Evolutionary conservation across 2,113 vertebrate genomes (phyloP), one percentile per base, ranked within the genome.

Genomic region (Sapayoa aenigma): DNA sequence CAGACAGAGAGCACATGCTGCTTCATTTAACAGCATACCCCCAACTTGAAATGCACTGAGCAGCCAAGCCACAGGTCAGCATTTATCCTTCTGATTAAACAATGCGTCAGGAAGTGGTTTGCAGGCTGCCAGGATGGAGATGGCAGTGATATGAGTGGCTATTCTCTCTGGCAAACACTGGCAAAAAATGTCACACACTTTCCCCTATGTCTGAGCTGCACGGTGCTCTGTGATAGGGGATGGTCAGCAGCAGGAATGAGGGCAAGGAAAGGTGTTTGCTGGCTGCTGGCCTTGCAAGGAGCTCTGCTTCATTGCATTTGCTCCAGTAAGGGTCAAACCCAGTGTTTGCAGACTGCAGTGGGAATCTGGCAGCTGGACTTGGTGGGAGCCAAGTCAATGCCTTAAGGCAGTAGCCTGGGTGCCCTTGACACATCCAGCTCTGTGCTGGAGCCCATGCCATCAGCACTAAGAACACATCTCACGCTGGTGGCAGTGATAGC

Each of bases 201-300:
- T 49, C 17, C 42, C 16, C 20, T 18, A 5, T 7, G 31, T 63
- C 42, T 14, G 2, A 67, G 50, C 24, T 14, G 2, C 49, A 27
- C 0, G 0, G 17, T 30, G 20, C 23, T 87, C 74, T 60, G 62
- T 1, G 2, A 3, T 2, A 50, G 35, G 30, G 50, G 8, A 28
- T 67, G 27, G 39, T 47, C 37, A 77, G 50, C 46, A 47, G 21
- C 19, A 41, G 76, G 35, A 76, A 9, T 17, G 71, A 42, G n/a
- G 68, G n/a, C 46, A 72, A 83, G 72, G 33, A 55, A 27, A 75
- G 62, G 31, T 8, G 1, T 47, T 62, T 80, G 56, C 37, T 2
- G 2, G 41, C 42, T 69, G 39, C 53, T 79, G 62, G 59, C 19
- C 73, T 39, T 69, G 71, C 41, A 52, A 76, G 42, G 50, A 47